These are phyloP conservation scores for Alosa alosa DNA, from an alignment of 2,113 vertebrate genomes.

Conservation along the genomic window DNA sequence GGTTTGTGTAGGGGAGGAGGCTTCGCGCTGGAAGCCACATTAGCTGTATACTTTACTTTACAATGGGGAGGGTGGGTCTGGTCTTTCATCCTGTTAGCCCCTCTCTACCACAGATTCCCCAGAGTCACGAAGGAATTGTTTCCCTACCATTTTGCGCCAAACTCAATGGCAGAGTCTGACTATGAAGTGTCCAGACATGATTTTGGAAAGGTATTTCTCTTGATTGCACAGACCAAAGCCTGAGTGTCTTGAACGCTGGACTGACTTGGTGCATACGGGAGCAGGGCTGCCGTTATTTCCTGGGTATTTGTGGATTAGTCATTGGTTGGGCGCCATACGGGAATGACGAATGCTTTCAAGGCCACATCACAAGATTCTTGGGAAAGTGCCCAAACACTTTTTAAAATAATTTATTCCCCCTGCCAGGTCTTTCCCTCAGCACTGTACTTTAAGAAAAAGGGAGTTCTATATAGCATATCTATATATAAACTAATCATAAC, in stretches of 20 bases:
- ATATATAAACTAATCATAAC: neutral
- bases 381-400: neutral
- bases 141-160: conserved; percentile 32
- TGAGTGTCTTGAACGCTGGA: neutral
- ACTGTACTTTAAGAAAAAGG: neutral
- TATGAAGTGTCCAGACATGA: neutral
- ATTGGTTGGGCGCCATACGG: neutral
- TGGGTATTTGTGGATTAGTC: neutral
- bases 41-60: conserved; percentile 59
- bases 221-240: neutral
- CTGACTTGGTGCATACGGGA: neutral
- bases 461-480: neutral
- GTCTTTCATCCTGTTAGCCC: conserved; percentile 46
- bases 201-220: neutral
- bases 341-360: neutral
- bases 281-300: neutral
- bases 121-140: conserved; percentile 50
- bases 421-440: neutral
- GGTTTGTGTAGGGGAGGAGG: conserved; percentile 49
- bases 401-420: neutral
- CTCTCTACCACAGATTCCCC: conserved; percentile 44
- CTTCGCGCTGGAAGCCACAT: conserved; percentile 59
- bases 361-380: neutral
- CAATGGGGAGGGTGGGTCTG: conserved; percentile 55
- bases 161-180: neutral